These are phyloP conservation scores for Elegia similella DNA, from an alignment of 2,888 invertebrate genomes.

Conservation along the genomic window DNA sequence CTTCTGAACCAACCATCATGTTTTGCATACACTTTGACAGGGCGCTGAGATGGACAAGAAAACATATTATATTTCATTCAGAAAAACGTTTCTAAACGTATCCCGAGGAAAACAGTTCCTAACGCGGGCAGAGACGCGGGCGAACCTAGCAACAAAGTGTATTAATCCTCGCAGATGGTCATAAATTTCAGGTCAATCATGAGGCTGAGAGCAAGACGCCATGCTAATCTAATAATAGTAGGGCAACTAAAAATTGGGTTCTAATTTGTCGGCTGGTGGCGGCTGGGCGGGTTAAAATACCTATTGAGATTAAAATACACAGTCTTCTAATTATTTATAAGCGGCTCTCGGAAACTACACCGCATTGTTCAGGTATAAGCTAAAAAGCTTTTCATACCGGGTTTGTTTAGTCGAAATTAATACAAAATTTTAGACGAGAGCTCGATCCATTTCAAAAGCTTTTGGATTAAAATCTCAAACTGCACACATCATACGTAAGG, in stretches of 20 bases:
- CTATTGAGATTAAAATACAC: conserved; percentile 4
- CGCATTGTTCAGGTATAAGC: background rate
- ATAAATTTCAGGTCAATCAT: too few relatives aligned
- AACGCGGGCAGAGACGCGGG: too few relatives aligned
- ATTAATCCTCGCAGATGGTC: too few relatives aligned
- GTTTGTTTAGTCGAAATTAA: background rate
- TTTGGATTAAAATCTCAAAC: background rate
- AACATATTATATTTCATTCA: too few relatives aligned
- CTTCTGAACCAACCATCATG: too few relatives aligned
- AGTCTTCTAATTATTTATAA: conserved; percentile 5
- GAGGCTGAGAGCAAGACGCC: background rate
- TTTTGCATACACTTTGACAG: too few relatives aligned
- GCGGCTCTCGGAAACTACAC: background rate
- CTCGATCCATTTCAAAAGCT: background rate
- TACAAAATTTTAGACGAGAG: background rate
- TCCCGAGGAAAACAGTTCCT: too few relatives aligned
- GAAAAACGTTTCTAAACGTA: too few relatives aligned
- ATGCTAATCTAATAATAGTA: background rate
- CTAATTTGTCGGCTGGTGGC: background rate
- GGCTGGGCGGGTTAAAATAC: background rate
- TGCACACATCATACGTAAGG: background rate
- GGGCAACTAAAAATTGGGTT: background rate
- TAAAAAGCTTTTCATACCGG: conserved; percentile 6
- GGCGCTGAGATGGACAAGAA: too few relatives aligned
- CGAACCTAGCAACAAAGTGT: too few relatives aligned